These are phyloP conservation scores for Hydropotes inermis DNA, from an alignment of 2,113 vertebrate genomes.

Conservation along the genomic window DNA sequence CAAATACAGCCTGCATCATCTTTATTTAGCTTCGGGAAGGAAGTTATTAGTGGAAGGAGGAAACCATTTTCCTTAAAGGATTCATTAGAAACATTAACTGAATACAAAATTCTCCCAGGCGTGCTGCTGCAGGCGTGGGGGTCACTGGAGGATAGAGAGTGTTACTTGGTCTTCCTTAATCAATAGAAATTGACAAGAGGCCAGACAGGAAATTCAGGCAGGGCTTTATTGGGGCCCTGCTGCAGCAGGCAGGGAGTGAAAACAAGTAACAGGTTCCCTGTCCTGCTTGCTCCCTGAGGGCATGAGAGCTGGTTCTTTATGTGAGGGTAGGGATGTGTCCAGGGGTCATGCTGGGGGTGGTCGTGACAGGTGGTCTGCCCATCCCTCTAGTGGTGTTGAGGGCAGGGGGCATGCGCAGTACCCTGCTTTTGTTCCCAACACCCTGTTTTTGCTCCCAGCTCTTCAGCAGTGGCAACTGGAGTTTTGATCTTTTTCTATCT, in stretches of 20 bases:
- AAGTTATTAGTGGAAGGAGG: not conserved
- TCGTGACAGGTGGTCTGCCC: not conserved
- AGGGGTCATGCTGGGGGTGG: not conserved
- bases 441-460: not conserved
- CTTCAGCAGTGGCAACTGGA: not conserved
- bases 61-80: not conserved
- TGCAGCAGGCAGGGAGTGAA: not conserved
- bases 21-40: conserved; percentile 29
- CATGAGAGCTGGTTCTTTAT: not conserved
- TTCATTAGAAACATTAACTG: not conserved
- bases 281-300: not conserved
- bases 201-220: not conserved
- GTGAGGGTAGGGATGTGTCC: not conserved
- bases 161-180: not conserved
- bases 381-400: not conserved
- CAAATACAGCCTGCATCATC: not conserved
- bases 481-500: not conserved
- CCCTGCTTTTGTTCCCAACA: not conserved
- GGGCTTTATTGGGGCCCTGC: not conserved
- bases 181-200: not conserved
- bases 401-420: not conserved
- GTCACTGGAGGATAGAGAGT: rapidly evolving
- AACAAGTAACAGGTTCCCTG: not conserved
- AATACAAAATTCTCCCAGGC: rapidly evolving
- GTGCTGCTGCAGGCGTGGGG: rapidly evolving